Conservation (phyloP, 2,113 vertebrate genomes). For the Nestor notabilis region DNA sequence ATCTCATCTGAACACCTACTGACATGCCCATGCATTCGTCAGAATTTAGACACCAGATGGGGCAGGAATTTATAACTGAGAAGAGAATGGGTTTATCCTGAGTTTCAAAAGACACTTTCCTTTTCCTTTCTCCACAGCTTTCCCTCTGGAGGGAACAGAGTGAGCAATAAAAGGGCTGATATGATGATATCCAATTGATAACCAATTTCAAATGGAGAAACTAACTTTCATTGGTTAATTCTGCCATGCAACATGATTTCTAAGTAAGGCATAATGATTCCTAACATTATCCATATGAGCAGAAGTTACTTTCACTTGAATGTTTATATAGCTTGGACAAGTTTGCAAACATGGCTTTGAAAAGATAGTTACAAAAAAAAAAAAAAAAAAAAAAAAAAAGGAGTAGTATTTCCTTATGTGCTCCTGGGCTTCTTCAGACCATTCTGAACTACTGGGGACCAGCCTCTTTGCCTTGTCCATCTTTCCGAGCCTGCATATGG, state of each 20-base stretch:
- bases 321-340: not conserved
- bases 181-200: not conserved
- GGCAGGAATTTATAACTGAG: not conserved
- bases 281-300: not conserved
- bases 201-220: not conserved
- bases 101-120: not conserved
- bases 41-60: not conserved
- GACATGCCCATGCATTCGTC: not conserved
- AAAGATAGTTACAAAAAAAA: not conserved
- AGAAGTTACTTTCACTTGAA: not conserved
- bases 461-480: not conserved
- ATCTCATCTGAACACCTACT: not conserved
- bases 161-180: not conserved
- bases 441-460: not conserved
- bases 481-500: fast-evolving
- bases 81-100: not conserved
- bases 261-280: not conserved
- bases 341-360: not conserved
- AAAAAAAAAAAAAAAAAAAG: not conserved
- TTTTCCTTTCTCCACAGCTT: not conserved
- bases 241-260: not conserved
- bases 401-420: not conserved
- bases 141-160: not conserved
- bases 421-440: not conserved
- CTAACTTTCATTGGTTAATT: not conserved